Base-by-base conservation (phyloP, 2,113 vertebrate species). In the Sapajus apella region DNA sequence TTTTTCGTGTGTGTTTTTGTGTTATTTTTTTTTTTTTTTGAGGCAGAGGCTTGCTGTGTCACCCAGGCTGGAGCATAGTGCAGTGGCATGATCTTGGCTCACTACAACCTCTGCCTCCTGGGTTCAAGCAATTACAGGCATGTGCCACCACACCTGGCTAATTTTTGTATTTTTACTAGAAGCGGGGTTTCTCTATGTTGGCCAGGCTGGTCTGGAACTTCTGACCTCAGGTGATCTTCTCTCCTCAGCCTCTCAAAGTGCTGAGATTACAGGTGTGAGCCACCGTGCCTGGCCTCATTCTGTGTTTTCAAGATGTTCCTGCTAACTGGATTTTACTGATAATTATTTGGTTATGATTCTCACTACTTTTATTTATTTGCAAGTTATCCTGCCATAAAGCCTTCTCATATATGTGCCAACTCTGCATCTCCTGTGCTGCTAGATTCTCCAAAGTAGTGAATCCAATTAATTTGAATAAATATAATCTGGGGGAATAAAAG, bases 341-440 rank as follows among this genome's bases (percentile, higher is more conserved):
- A 88, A n/a, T 88, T 73, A 52, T 37, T 81, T 89, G 66, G 43
- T 75, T 76, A 4, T 83, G 37, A 92, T 66, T 94, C 79, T 91
- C 16, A 94, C 11, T 76, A 16, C 30, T 58, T 94, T 81, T 83
- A 40, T 93, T 95, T 94, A 52, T 73, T 86, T 85, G 25, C 66
- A 55, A 43, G 32, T 84, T 82, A 37, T 79, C 23, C 70, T 90
- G 80, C 32, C 50, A 50, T 66, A 83, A 97, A 89, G 23, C 70
- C 40, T 72, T 88, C 77, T 87, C n/a, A 20, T 40, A 1, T 61
- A 5, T 20, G 3, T 58, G 30, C 25, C 43, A 75, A 58, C 27
- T 82, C 8, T 50, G 0, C 68, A n/a, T 50, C 21, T 95, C 81
- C 61, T 86, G 45, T 86, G 47, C n/a, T 77, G 3, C 79, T 72